phyloP scores from a whole-genome alignment of 2,888 invertebrate genomes.

The Drosophila fulvimacula region DNA sequence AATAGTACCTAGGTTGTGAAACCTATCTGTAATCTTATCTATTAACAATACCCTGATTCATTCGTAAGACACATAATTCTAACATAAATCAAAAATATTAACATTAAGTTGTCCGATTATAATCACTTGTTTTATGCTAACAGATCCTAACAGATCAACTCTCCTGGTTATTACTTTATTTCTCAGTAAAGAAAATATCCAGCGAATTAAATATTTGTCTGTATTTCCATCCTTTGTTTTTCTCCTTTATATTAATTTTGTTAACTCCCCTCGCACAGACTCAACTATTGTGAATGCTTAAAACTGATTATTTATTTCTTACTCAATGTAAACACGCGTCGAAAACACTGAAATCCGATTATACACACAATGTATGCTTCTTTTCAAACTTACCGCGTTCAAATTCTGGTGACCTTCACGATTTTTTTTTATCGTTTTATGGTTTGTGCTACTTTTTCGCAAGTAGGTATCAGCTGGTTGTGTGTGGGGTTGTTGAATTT shows the following conservation, averaged over 20 bases:
- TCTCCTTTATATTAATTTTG: neutral
- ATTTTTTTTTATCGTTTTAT: conserved; percentile 3
- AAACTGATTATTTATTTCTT: neutral
- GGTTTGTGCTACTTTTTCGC: conserved; percentile 48
- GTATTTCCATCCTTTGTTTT: no score
- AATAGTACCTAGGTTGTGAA: no score
- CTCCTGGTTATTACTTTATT: neutral
- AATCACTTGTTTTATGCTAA: no score
- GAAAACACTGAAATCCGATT: neutral
- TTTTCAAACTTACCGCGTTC: conserved; percentile 40
- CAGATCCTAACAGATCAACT: neutral
- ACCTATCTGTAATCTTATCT: neutral
- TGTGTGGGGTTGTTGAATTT: conserved; percentile 53
- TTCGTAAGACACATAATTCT: no score
- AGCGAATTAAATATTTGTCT: neutral
- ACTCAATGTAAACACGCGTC: conserved; percentile 4
- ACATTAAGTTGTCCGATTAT: no score
- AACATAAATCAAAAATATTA: no score
- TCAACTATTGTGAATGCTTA: neutral
- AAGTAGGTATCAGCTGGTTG: conserved; percentile 34
- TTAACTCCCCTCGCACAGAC: neutral
- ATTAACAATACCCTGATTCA: no score
- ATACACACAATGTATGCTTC: neutral
- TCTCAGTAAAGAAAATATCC: neutral
- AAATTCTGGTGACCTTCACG: conserved; percentile 48